Conservation (phyloP, 1,140 invertebrate species). For the Procambarus virginalis region DNA sequence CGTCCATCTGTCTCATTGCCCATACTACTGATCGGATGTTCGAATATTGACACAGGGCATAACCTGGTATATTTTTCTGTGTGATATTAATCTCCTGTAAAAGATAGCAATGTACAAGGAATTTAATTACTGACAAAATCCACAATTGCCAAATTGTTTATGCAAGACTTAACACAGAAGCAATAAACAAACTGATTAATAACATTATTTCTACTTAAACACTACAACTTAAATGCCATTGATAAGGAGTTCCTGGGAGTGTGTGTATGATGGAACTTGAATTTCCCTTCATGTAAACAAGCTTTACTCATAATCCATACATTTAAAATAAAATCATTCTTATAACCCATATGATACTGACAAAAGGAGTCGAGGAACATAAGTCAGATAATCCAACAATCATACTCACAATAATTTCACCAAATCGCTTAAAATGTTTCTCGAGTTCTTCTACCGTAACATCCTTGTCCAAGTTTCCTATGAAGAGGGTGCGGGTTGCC, state of each 20-base stretch:
- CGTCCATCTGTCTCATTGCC: conserved; percentile 94
- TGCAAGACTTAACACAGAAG: no score
- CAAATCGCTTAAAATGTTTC: conserved; percentile 94
- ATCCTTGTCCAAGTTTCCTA: conserved; percentile 96
- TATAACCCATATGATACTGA: no score
- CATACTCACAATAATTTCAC: conserved; percentile 89
- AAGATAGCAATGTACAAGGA: conserved; percentile 54
- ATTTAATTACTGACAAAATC: neutral
- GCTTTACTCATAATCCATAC: no score
- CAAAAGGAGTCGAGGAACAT: no score
- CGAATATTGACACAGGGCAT: conserved; percentile 97
- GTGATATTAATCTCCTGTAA: conserved; percentile 94
- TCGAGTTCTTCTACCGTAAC: conserved; percentile 90
- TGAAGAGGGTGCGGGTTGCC: conserved; percentile 89
- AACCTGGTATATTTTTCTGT: conserved; percentile 85
- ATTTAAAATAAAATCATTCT: no score
- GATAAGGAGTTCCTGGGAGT: no score
- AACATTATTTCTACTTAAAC: no score
- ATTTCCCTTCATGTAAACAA: no score
- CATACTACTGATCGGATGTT: conserved; percentile 96
- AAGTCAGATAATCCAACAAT: neutral
- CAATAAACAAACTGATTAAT: no score
- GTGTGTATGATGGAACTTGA: no score
- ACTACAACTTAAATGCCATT: no score
- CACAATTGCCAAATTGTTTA: no score